These are phyloP conservation scores for Phorcus lineatus DNA, from an alignment of 2,888 invertebrate species.

Conservation along the genomic window DNA sequence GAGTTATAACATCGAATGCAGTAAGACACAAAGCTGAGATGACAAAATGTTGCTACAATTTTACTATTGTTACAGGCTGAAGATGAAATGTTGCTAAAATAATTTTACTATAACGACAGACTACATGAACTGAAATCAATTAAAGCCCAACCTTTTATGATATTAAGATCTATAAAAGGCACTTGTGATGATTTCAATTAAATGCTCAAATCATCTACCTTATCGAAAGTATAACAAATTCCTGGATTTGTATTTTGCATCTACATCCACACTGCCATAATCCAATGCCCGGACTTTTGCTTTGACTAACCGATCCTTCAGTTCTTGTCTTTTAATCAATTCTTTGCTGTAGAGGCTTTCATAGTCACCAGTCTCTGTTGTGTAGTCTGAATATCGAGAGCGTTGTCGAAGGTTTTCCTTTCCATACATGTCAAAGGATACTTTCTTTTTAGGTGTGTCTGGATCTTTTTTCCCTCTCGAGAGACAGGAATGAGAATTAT, in stretches of 20 bases:
- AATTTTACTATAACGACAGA: no score
- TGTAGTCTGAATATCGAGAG: conserved; percentile 45
- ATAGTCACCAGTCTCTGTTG: conserved; percentile 44
- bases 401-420: conserved; percentile 64
- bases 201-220: neutral
- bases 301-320: conserved; percentile 61
- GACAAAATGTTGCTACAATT: no score
- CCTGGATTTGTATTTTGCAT: conserved; percentile 46
- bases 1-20: no score
- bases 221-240: conserved; percentile 58
- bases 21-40: no score
- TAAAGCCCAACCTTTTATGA: neutral
- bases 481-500: conserved; percentile 55
- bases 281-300: conserved; percentile 56
- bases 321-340: conserved; percentile 54
- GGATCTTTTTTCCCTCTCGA: conserved; percentile 56
- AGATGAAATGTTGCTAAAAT: no score
- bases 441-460: conserved; percentile 68
- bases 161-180: neutral
- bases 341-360: conserved; percentile 55
- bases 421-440: conserved; percentile 65
- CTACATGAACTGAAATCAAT: neutral
- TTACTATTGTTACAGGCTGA: no score
- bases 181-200: neutral
- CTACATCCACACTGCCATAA: conserved; percentile 44